phyloP scores from a whole-genome alignment of 2,797 vertebrate genomes.

The Megalops cyprinoides region DNA sequence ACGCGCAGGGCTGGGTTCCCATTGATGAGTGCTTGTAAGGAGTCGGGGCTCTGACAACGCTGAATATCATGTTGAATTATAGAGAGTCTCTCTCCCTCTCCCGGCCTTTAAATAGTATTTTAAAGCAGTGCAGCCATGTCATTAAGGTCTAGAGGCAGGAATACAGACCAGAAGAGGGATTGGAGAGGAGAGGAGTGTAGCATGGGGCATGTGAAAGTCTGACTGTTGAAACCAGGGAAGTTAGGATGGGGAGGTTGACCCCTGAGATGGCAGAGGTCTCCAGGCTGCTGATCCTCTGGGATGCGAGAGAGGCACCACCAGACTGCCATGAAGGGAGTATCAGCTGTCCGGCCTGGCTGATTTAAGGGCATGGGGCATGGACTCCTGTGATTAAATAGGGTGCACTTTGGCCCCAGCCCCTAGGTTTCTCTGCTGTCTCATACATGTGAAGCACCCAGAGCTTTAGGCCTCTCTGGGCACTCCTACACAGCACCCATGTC shows the following conservation, averaged over 20 bases:
- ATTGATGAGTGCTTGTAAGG: conserved; percentile 42
- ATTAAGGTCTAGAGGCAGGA: too few relatives aligned
- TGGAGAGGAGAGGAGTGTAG: too few relatives aligned
- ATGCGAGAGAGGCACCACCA: neutral
- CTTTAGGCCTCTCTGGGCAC: neutral
- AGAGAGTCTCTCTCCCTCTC: conserved; percentile 24
- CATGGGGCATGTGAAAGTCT: too few relatives aligned
- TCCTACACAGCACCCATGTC: neutral
- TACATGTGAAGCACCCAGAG: neutral
- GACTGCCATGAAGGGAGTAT: too few relatives aligned
- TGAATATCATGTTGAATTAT: conserved; percentile 41
- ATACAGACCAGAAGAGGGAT: too few relatives aligned
- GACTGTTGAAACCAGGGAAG: too few relatives aligned
- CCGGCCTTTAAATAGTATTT: neutral
- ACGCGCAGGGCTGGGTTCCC: conserved; percentile 45
- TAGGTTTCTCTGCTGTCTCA: neutral
- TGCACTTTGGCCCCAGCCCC: neutral
- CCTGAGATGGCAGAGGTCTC: neutral
- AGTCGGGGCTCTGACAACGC: conserved; percentile 41
- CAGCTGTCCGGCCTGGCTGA: neutral
- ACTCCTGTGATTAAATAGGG: neutral
- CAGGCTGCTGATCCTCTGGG: neutral
- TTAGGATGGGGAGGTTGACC: neutral
- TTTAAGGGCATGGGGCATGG: neutral
- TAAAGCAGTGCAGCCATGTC: too few relatives aligned